These are phyloP conservation scores for Acanthosepion lycidas DNA, from an alignment of 2,888 invertebrate genomes.

Conservation along the genomic window DNA sequence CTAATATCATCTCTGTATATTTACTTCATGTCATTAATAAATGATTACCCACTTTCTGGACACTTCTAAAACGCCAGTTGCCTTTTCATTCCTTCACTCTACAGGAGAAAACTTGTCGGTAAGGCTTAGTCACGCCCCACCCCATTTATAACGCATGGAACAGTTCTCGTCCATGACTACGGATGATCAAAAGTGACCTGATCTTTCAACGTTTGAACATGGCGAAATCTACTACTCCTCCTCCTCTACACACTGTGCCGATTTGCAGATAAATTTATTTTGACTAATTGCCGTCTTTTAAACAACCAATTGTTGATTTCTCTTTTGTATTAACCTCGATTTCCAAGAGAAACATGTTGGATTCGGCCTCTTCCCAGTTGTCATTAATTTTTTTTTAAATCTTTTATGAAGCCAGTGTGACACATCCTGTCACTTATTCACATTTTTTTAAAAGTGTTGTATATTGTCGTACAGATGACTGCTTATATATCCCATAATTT, in stretches of 20 bases:
- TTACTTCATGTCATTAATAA: too few relatives aligned
- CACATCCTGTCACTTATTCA: not conserved
- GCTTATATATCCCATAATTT: not conserved
- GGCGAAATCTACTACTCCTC: too few relatives aligned
- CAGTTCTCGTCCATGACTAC: not conserved
- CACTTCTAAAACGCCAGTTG: too few relatives aligned
- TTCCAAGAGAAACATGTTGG: not conserved
- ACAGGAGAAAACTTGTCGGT: not conserved
- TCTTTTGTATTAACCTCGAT: not conserved
- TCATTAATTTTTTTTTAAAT: too few relatives aligned
- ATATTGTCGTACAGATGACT: too few relatives aligned
- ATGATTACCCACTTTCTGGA: too few relatives aligned
- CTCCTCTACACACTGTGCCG: not conserved
- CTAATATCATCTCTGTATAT: too few relatives aligned
- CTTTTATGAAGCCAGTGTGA: not conserved
- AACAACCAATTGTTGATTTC: not conserved
- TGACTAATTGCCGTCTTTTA: not conserved
- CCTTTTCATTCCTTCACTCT: too few relatives aligned
- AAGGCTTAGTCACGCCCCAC: not conserved
- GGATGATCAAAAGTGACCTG: constrained; percentile 21
- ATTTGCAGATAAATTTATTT: not conserved
- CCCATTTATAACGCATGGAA: not conserved
- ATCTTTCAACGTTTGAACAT: not conserved
- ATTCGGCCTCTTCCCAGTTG: not conserved
- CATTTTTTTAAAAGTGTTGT: too few relatives aligned